Percentiles rank a stretch among this genome's conserved stretches.
Evolutionary conservation across 2,797 vertebrate species (phyloP).

Genomic region (Myotis planiceps): DNA sequence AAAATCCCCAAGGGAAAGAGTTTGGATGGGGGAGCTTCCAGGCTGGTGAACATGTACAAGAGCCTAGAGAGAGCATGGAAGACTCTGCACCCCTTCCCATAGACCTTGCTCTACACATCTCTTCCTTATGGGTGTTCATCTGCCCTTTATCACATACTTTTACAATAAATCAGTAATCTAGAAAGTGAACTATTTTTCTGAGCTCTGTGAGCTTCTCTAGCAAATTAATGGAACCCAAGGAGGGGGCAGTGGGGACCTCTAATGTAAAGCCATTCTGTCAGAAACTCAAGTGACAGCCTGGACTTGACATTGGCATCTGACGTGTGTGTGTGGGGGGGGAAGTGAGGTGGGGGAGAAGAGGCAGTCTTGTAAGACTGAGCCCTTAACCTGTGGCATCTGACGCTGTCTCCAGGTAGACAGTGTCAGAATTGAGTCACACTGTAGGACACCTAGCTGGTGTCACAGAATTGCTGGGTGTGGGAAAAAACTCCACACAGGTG

Average conservation of each 20-base stretch:
- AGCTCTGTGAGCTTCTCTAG: not conserved
- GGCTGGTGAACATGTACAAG: not conserved
- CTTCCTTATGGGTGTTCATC: not conserved
- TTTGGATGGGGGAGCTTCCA: not conserved
- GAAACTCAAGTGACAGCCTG: not conserved
- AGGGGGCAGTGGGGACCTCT: not conserved
- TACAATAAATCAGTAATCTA: not conserved
- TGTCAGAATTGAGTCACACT: not conserved
- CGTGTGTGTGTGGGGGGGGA: too few species aligned
- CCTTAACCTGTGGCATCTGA: not conserved
- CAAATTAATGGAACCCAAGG: not conserved
- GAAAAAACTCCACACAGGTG: not conserved
- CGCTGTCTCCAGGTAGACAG: not conserved
- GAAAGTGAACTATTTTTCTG: not conserved
- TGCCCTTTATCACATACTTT: not conserved
- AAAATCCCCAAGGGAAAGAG: not conserved
- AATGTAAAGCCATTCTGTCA: not conserved
- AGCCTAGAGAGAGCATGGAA: too few species aligned
- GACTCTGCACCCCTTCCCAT: too few species aligned
- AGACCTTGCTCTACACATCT: not conserved
- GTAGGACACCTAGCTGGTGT: not conserved
- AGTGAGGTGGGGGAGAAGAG: accelerated
- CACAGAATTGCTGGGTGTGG: not conserved
- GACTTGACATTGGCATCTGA: not conserved
- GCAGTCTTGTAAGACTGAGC: too few species aligned